Conservation (phyloP, 2,113 vertebrate species). For the Zapus hudsonius region DNA sequence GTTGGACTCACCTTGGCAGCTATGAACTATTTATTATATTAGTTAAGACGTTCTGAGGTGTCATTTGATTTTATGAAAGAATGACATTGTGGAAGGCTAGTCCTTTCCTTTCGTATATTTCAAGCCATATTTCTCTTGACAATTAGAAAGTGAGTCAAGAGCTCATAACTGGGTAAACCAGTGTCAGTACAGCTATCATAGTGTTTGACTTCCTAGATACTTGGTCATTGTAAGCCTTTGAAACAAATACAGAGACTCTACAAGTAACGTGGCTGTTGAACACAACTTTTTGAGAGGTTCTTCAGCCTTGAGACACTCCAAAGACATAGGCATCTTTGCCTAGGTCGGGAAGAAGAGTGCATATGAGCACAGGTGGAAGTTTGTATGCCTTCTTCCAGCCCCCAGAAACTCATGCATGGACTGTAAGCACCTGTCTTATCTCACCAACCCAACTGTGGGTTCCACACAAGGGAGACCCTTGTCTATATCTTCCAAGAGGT, state of each 20-base stretch:
- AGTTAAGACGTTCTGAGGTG: background rate
- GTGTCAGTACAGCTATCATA: background rate
- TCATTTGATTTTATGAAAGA: background rate
- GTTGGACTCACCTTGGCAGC: background rate
- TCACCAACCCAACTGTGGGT: background rate
- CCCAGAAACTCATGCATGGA: background rate
- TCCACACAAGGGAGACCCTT: background rate
- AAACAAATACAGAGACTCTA: background rate
- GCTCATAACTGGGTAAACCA: background rate
- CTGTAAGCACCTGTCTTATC: background rate
- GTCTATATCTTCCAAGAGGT: background rate
- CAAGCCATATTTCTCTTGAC: background rate
- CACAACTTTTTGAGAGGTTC: background rate
- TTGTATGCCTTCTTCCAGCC: background rate
- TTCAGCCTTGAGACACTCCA: background rate
- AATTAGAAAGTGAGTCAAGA: background rate
- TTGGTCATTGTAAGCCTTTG: background rate
- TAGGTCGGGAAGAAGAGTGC: background rate
- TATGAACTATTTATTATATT: background rate
- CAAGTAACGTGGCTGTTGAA: background rate
- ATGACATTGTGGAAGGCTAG: background rate
- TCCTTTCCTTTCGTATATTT: background rate
- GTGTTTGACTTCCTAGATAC: conserved; percentile 13
- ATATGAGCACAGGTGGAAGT: background rate
- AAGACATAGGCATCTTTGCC: background rate